Base-by-base conservation (phyloP, 2,113 vertebrate species). In the Nettapus auritus region DNA sequence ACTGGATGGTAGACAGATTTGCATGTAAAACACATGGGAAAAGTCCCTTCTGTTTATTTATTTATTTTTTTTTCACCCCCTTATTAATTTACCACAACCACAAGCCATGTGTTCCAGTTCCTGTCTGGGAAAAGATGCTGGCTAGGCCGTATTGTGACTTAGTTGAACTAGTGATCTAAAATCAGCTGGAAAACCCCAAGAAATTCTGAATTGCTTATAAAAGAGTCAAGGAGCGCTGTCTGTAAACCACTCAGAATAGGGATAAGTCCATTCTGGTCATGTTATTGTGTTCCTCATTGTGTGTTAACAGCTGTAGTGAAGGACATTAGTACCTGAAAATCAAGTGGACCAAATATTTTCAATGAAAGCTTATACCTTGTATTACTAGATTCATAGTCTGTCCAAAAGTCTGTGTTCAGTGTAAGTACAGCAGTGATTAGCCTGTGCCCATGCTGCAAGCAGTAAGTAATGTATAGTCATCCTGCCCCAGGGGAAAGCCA, bases 31-130 rank as follows among this genome's bases (percentile, higher is more conserved):
- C 92, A 98, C 88, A 85, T 95, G 93, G 95, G 97, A 94, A 97
- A 98, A 94, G 82, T 89, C 68, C 82, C 79, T 95, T 96, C 88
- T 97, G 89, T 97, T 97, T 98, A 50, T 91, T 94, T 88, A 56
- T 60, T 53, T 89, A 50, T 91, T 94, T 88, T 60, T 60, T 53
- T 89, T 81, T 83, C 38, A 91, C 62, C 73, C 77, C 59, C 73
- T 95, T 95, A 97, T 97, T 97, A 97, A 97, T 97, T 97, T 96
- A 90, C 97, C 36, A 3, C 96, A 97, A 93, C 97, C 97, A 96
- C 96, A 93, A 86, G 88, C 93, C 92, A 82, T 95, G 92, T 92
- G 95, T 94, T 97, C 82, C 90, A 76, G 87, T 97, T 97, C 97
- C 95, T 96, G 95, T 94, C 96, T 97, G 96, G 92, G 94, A 97